phyloP scores from a whole-genome alignment of 2,888 invertebrate genomes.

The Drosophila neutralis region DNA sequence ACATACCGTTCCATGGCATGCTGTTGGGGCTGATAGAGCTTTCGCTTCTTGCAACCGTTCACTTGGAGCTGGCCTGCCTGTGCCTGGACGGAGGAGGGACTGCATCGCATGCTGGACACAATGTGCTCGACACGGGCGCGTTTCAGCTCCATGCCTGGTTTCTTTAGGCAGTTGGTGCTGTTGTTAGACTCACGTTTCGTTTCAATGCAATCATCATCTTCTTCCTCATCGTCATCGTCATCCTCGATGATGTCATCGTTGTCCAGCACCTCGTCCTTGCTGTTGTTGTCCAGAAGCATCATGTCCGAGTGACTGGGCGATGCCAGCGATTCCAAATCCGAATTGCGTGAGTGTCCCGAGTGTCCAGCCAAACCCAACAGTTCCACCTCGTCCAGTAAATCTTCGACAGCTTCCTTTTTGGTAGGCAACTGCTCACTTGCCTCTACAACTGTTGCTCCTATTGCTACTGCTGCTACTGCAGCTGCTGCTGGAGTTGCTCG shows the following conservation, averaged over 20 bases:
- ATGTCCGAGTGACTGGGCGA: slow-evolving; percentile 86
- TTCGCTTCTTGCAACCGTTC: slow-evolving; percentile 97
- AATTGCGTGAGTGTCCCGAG: slow-evolving; percentile 76
- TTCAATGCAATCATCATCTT: slow-evolving; percentile 85
- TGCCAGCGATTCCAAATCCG: slow-evolving; percentile 86
- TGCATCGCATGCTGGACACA: slow-evolving; percentile 96
- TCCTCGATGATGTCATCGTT: slow-evolving; percentile 85
- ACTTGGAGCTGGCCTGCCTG: slow-evolving; percentile 86
- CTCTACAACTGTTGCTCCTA: slow-evolving; percentile 25
- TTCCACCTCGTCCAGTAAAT: slow-evolving; percentile 83
- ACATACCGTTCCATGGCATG: slow-evolving; percentile 90
- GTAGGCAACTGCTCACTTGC: slow-evolving; percentile 65
- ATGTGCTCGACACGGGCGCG: slow-evolving; percentile 97
- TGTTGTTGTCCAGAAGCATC: slow-evolving; percentile 86
- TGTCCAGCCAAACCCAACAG: slow-evolving; percentile 75
- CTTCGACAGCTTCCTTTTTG: slow-evolving; percentile 83
- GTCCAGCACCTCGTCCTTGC: slow-evolving; percentile 88
- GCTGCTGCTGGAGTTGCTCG: slow-evolving; percentile 30
- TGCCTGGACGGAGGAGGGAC: slow-evolving; percentile 90
- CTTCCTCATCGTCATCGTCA: slow-evolving; percentile 87
- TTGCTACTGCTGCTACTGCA: slow-evolving; percentile 4
- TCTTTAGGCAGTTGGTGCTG: slow-evolving; percentile 84
- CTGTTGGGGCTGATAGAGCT: slow-evolving; percentile 97
- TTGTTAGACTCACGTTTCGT: slow-evolving; percentile 86
- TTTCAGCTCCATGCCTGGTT: slow-evolving; percentile 92